These are phyloP conservation scores for Cephalotes varians DNA, from an alignment of 2,888 invertebrate genomes.

Conservation along the genomic window DNA sequence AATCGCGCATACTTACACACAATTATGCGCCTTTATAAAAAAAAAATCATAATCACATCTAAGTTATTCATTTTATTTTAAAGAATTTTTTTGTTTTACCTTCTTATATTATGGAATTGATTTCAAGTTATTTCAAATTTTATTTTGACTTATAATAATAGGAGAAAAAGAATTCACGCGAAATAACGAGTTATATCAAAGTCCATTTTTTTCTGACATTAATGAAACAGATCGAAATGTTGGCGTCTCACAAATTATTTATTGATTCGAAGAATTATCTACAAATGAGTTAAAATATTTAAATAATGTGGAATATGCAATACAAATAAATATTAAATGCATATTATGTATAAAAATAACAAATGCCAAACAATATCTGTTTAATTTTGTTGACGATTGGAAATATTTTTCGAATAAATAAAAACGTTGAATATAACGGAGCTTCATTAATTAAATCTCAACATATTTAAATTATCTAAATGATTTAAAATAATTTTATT, in stretches of 20 bases:
- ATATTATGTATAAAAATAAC: neutral
- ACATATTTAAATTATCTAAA: neutral
- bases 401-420: slow-evolving; percentile 17
- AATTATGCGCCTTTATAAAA: too few species aligned
- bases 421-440: neutral
- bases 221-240: slow-evolving; percentile 11
- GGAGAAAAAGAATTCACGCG: too few species aligned
- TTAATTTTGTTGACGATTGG: slow-evolving; percentile 1
- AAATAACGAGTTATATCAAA: too few species aligned
- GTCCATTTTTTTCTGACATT: neutral
- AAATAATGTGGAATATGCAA: slow-evolving; percentile 36
- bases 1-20: neutral
- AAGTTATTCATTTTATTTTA: neutral
- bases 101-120: neutral
- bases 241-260: slow-evolving; percentile 47
- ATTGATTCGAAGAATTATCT: slow-evolving; percentile 30
- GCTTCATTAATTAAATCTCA: slow-evolving; percentile 21
- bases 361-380: slow-evolving; percentile 19
- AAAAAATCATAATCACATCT: neutral
- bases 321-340: neutral
- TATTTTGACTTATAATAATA: neutral
- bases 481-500: neutral
- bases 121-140: neutral
- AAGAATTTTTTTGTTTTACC: neutral
- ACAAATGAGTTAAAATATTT: slow-evolving; percentile 46